phyloP scores from a whole-genome alignment of 2,797 vertebrate species.

The Chrysolophus pictus region DNA sequence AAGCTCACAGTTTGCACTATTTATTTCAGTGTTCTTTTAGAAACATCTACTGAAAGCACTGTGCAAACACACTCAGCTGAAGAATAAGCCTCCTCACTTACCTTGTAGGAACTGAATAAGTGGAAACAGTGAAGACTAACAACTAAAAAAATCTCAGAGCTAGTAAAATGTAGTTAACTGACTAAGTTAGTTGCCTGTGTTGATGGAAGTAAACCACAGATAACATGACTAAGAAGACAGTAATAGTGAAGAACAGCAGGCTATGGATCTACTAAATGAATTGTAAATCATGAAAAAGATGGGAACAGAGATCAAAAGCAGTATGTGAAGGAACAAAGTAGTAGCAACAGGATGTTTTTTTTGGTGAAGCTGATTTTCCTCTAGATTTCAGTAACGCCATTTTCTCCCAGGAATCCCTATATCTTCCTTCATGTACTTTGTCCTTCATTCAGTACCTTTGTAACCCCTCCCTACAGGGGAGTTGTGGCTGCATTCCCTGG shows the following conservation, averaged over 20 bases:
- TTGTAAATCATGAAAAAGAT: background rate
- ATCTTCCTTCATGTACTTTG: background rate
- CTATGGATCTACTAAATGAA: background rate
- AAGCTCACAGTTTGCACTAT: background rate
- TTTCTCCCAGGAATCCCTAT: background rate
- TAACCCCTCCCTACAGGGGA: background rate
- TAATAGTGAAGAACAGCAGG: background rate
- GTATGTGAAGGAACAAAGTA: slow-evolving; percentile 9
- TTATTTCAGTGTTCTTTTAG: background rate
- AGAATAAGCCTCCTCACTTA: background rate
- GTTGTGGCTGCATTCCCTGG: background rate
- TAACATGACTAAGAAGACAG: background rate
- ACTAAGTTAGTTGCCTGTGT: background rate
- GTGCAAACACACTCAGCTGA: background rate
- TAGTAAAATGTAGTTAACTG: rapidly evolving
- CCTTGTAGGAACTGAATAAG: background rate
- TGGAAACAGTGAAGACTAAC: background rate
- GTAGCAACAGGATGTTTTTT: background rate
- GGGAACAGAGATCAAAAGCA: background rate
- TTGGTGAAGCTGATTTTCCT: background rate
- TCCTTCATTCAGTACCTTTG: slow-evolving; percentile 3
- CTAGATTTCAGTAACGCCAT: background rate
- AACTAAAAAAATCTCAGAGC: background rate
- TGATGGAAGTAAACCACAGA: background rate
- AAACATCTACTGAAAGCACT: background rate